Percentiles rank a stretch among this genome's conserved stretches.
phyloP scores from a whole-genome alignment of 2,113 vertebrate genomes.

The Clarias batrachus region DNA sequence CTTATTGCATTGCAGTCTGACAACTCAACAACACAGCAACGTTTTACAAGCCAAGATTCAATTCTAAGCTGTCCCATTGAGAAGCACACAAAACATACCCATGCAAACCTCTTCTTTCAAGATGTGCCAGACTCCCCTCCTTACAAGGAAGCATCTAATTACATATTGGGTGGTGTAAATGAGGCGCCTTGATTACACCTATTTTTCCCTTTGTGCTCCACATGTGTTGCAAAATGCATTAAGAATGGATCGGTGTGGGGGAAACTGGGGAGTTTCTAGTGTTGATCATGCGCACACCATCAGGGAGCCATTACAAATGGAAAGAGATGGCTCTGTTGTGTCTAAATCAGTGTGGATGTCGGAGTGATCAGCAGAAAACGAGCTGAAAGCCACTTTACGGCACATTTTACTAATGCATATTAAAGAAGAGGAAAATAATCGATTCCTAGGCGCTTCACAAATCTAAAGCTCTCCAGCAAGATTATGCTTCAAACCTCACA shows the following conservation, averaged over 20 bases:
- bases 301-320: slow-evolving; percentile 55
- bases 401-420: background rate
- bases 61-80: slow-evolving; percentile 17
- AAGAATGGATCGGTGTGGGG: slow-evolving; percentile 41
- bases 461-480: background rate
- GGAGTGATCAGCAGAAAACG: slow-evolving; percentile 46
- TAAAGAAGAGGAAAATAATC: background rate
- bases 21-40: slow-evolving; percentile 19
- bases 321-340: slow-evolving; percentile 51
- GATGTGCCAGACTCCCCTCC: slow-evolving; percentile 59
- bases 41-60: slow-evolving; percentile 42
- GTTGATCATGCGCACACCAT: slow-evolving; percentile 56
- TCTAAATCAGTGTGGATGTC: slow-evolving; percentile 38
- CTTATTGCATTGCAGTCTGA: slow-evolving; percentile 12
- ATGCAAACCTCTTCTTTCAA: slow-evolving; percentile 21
- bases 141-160: slow-evolving; percentile 65
- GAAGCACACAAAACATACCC: slow-evolving; percentile 2
- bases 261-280: background rate
- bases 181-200: slow-evolving; percentile 68
- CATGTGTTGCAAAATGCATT: slow-evolving; percentile 61
- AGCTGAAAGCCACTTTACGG: slow-evolving; percentile 28
- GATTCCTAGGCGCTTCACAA: background rate
- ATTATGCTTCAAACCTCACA: background rate
- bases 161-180: slow-evolving; percentile 68
- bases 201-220: slow-evolving; percentile 50